These are phyloP conservation scores for Parelbella ahira DNA, from an alignment of 2,888 invertebrate species.

Conservation along the genomic window DNA sequence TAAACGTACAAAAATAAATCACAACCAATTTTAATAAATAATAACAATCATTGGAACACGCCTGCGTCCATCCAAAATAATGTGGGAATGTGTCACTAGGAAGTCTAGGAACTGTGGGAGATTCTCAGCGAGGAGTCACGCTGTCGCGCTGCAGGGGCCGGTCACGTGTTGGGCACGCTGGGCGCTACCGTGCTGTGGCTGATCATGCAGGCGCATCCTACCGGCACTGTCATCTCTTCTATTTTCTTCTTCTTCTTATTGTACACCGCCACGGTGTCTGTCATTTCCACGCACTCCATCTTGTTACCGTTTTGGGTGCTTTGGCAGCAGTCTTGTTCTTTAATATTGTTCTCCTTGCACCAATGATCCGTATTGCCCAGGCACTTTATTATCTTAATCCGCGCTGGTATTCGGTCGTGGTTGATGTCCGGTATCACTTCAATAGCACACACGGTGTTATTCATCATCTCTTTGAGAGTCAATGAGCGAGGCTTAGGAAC, in stretches of 20 bases:
- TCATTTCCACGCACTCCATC: conserved; percentile 64
- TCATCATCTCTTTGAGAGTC: conserved; percentile 47
- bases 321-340: conserved; percentile 59
- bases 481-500: conserved; percentile 38
- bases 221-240: conserved; percentile 46
- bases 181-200: conserved; percentile 38
- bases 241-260: conserved; percentile 38
- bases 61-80: conserved; percentile 26
- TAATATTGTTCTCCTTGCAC: conserved; percentile 48
- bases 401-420: conserved; percentile 52
- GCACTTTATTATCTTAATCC: conserved; percentile 64
- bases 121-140: conserved; percentile 1
- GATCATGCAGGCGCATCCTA: conserved; percentile 70
- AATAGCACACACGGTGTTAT: conserved; percentile 66
- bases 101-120: conserved; percentile 39
- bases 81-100: conserved; percentile 27
- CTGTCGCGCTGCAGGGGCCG: no score
- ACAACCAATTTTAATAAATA: conserved; percentile 36
- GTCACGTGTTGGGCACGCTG: conserved; percentile 28
- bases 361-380: conserved; percentile 48
- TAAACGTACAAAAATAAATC: conserved; percentile 25
- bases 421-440: conserved; percentile 49
- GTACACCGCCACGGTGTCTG: conserved; percentile 61
- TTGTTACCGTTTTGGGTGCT: conserved; percentile 48
- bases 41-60: conserved; percentile 20